Evolutionary conservation across 2,888 invertebrate genomes (phyloP).

Genomic region (Ferrisia virgata): DNA sequence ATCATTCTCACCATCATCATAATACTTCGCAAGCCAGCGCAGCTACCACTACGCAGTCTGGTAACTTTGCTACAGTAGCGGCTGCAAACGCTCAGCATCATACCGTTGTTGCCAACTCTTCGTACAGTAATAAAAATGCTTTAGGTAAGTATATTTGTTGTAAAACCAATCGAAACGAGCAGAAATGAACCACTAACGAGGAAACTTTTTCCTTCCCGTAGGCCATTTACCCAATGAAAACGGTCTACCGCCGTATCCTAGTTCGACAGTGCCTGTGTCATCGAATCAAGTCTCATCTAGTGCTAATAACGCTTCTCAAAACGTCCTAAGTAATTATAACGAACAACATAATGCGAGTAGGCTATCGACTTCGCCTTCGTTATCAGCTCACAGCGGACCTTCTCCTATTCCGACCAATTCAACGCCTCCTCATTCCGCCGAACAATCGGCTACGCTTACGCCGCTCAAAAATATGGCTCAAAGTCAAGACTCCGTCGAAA

Average conservation of each 20-base stretch:
- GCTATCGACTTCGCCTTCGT: slow-evolving; percentile 53
- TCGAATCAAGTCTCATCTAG: not conserved
- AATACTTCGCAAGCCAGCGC: slow-evolving; percentile 42
- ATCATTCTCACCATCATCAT: slow-evolving; percentile 44
- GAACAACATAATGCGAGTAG: slow-evolving; percentile 48
- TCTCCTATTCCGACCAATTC: slow-evolving; percentile 55
- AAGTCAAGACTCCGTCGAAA: slow-evolving; percentile 36
- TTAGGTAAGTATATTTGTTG: not conserved
- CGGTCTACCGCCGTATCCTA: slow-evolving; percentile 36
- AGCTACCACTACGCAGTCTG: slow-evolving; percentile 49
- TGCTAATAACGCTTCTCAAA: slow-evolving; percentile 18
- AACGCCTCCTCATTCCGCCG: slow-evolving; percentile 34
- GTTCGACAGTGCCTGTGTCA: not conserved
- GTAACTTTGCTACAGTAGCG: slow-evolving; percentile 67
- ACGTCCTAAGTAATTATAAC: not conserved
- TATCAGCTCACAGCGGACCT: slow-evolving; percentile 59
- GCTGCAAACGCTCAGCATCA: slow-evolving; percentile 53
- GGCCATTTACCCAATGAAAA: slow-evolving; percentile 39
- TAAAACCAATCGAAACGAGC: not conserved
- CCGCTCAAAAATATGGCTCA: slow-evolving; percentile 34
- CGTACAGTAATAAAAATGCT: slow-evolving; percentile 40
- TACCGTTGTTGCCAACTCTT: slow-evolving; percentile 18
- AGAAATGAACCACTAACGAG: too few relatives aligned
- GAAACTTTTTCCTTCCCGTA: not conserved
- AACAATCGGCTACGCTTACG: slow-evolving; percentile 19